Evolutionary conservation across 2,888 invertebrate genomes (phyloP), one percentile per base, ranked within the genome.

Genomic region (Uropetala carovei): DNA sequence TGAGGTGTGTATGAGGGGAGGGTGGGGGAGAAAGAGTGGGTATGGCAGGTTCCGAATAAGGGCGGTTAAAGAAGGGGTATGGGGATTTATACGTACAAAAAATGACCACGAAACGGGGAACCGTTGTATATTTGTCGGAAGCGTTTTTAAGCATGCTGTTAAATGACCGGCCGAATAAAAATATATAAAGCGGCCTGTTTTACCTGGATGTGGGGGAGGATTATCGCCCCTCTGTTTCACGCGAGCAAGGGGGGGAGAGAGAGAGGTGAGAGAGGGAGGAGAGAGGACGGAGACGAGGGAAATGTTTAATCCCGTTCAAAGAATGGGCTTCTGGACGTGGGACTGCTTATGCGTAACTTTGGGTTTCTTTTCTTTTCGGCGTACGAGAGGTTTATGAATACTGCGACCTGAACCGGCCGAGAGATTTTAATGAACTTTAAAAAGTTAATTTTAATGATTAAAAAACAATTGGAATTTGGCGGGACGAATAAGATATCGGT

Each of bases 31-130:
- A 27, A 60, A 13, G 56, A n/a, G 64, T 60, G n/a, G 56, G 10
- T 60, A 60, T 86, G 86, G 86, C 86, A 22, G 75, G 75, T 27
- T 75, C 27, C 22, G 75, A 75, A 27, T 27, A 27, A 75, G 75
- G 75, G 22, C 27, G 27, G 75, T 75, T 75, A 27, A 75, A 10
- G 75, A 27, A 75, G 75, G 75, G 75, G 75, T 13, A 75, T 75
- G 27, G 22, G 75, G 75, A 9, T 75, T 75, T 75, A 75, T 75
- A 22, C 75, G 75, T 75, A 27, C 75, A 75, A 75, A 75, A 75
- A 75, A 75, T 75, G 75, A 75, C 75, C 75, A 27, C 27, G 22
- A 75, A 75, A 75, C 22, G 27, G 27, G 27, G 75, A 27, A 75
- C 75, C 75, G 22, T 75, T 27, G 27, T 27, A 27, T 18, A 27